phyloP scores from a whole-genome alignment of 2,113 vertebrate species.

The Grantiella picta region DNA sequence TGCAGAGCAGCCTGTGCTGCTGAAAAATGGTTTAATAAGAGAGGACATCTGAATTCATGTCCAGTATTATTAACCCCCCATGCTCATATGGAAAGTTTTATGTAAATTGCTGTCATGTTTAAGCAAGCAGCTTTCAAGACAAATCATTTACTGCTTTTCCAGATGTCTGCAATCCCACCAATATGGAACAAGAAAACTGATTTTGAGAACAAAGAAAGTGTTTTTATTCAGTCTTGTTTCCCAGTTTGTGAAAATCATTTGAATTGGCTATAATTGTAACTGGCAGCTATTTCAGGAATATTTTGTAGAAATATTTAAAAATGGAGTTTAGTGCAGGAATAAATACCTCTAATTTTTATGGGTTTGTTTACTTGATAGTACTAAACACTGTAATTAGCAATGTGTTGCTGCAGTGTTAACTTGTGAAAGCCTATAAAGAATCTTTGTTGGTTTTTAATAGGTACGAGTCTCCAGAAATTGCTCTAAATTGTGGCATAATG shows the following conservation, averaged over 20 bases:
- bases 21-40: background rate
- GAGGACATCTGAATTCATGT: background rate
- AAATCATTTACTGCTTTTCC: background rate
- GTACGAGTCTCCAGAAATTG: conserved; percentile 86
- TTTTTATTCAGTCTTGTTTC: background rate
- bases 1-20: background rate
- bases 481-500: conserved; percentile 87
- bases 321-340: background rate
- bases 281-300: background rate
- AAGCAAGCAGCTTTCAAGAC: background rate
- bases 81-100: background rate
- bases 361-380: background rate
- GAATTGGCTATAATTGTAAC: background rate
- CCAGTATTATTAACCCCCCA: background rate
- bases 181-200: background rate
- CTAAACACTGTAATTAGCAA: background rate
- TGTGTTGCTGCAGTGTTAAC: background rate
- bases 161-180: background rate
- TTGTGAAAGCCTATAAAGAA: background rate
- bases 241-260: background rate
- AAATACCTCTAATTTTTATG: background rate
- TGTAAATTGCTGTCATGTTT: background rate
- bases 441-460: background rate
- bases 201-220: background rate
- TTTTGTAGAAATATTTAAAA: background rate